These are phyloP conservation scores for Cryptophagus acutangulus DNA, from an alignment of 2,888 invertebrate species.

Conservation along the genomic window DNA sequence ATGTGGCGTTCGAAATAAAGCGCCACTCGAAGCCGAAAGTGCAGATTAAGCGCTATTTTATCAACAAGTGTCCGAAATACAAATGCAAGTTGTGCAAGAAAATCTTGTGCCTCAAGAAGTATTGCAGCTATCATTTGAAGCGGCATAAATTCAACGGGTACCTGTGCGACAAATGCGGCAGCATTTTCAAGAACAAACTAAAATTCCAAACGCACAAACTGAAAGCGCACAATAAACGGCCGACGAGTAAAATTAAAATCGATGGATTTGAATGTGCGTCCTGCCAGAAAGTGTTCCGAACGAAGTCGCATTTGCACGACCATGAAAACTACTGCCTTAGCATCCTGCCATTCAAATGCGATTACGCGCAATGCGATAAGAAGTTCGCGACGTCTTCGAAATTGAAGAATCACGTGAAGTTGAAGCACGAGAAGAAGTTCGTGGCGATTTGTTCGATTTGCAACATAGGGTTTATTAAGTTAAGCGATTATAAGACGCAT, in stretches of 20 bases:
- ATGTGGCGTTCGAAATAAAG: conserved; percentile 14
- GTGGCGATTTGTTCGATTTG: conserved; percentile 45
- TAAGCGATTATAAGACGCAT: conserved; percentile 45
- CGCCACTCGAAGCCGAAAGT: conserved; percentile 9
- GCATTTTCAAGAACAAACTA: conserved; percentile 27
- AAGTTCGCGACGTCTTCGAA: conserved; percentile 42
- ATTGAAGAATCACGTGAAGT: conserved; percentile 41
- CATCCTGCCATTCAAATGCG: conserved; percentile 39
- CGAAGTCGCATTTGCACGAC: conserved; percentile 40
- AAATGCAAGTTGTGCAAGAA: conserved; percentile 41
- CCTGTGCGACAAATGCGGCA: conserved; percentile 43
- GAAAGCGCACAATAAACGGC: conserved; percentile 5
- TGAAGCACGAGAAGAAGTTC: conserved; percentile 46
- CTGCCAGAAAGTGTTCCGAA: conserved; percentile 40
- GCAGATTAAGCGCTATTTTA: conserved; percentile 12
- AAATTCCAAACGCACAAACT: conserved; percentile 29
- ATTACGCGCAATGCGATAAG: conserved; percentile 37
- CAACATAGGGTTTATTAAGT: conserved; percentile 44
- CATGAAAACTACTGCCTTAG: conserved; percentile 44
- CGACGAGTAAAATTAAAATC: conserved; percentile 26
- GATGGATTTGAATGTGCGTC: conserved; percentile 36
- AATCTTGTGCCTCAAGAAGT: conserved; percentile 34
- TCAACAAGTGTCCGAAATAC: conserved; percentile 21
- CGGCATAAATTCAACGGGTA: conserved; percentile 38
- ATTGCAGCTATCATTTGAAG: conserved; percentile 35